Percentiles rank a stretch among this genome's conserved stretches.
Evolutionary conservation across 2,888 invertebrate species (phyloP).

Genomic region (Rotaria magnacalcarata): DNA sequence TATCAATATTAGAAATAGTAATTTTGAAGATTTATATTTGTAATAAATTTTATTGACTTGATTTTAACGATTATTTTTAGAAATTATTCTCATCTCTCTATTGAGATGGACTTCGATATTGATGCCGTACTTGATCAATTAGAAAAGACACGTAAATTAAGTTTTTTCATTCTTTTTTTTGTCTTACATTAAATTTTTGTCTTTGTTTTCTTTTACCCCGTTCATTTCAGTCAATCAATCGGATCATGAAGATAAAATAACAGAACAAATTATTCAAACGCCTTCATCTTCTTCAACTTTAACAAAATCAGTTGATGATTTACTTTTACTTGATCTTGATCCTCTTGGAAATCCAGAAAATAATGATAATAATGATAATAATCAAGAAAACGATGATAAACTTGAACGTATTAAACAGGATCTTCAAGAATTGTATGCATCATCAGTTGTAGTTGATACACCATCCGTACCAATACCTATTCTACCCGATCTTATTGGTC

Average conservation of each 20-base stretch:
- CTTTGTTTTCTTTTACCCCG: not conserved
- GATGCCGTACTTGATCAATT: conserved; percentile 31
- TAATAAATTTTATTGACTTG: no score
- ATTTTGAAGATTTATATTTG: no score
- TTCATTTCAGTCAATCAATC: not conserved
- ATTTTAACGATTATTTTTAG: not conserved
- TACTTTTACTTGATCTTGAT: conserved; percentile 12
- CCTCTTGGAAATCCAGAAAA: not conserved
- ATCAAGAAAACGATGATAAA: not conserved
- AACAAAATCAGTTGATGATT: not conserved
- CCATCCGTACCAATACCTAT: not conserved
- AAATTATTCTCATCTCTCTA: not conserved
- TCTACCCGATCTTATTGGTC: not conserved
- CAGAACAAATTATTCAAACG: not conserved
- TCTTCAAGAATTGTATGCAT: not conserved
- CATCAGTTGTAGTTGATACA: not conserved
- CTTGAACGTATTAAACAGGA: not conserved
- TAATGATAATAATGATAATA: not conserved
- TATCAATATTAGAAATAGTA: no score
- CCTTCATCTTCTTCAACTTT: no score
- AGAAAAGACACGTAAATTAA: not conserved
- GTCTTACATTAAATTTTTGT: not conserved
- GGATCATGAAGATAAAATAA: not conserved
- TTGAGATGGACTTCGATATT: conserved; percentile 30
- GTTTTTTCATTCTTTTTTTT: not conserved